Base-by-base conservation (phyloP, 1,140 invertebrate species). In the Drosophila oshimai region DNA sequence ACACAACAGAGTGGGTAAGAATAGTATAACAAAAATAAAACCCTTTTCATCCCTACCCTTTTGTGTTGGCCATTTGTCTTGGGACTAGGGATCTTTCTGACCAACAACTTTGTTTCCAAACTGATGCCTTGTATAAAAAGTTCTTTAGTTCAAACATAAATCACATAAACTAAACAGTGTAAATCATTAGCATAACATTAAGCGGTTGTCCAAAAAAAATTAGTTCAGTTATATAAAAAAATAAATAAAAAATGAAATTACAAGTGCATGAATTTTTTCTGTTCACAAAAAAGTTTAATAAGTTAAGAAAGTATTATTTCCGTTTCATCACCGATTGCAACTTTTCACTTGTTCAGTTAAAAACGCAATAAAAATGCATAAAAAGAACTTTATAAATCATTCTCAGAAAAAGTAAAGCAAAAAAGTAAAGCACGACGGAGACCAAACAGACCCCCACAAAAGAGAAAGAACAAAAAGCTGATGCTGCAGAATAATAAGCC, bases 111-210 rank as follows among this genome's bases (percentile, higher is more conserved):
- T 31, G n/a, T 17, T 17, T 6, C 42, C 44, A 6, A 29, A 10
- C 36, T 47, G 54, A 34, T 50, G 45, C 36, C 37, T 29, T 26
- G 51, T 37, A 74, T 61, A 55, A 50, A 54, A 75, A 55, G 33
- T 68, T 24, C 31, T 18, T 53, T 57, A 45, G 46, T 22, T 45
- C 34, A 33, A 28, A 41, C n/a, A 46, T 18, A 26, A 37, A 42
- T 26, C 7, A 31, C 42, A 69, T 50, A 29, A 60, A 71, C 49
- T 49, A 71, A 74, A 37, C 41, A 65, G 34, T 54, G 61, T n/a
- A n/a, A n/a, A n/a, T 62, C 71, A 72, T 80, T 67, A 68, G 61
- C 50, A 62, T 58, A 33, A 57, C 34, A 73, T 37, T 18, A 36
- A 34, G 9, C 29, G 17, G 44, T 24, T 51, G 36, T 6, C 15